These are phyloP conservation scores for Centropus bengalensis DNA, from an alignment of 2,113 vertebrate species.

Conservation along the genomic window DNA sequence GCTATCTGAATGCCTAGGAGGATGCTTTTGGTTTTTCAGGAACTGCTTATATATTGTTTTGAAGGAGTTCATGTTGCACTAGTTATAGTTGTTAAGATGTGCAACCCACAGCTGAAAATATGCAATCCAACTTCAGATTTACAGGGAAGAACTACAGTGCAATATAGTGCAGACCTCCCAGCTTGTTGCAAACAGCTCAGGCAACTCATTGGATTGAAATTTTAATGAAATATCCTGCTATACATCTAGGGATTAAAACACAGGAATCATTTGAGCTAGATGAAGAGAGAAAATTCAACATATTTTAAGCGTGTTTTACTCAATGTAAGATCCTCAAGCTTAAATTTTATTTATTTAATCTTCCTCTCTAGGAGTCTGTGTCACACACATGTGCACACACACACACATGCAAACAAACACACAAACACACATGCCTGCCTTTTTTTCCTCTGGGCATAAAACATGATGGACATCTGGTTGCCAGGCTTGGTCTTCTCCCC, in stretches of 20 bases:
- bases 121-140: background rate
- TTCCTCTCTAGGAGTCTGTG: background rate
- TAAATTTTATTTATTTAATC: background rate
- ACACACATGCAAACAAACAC: too few relatives aligned
- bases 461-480: slow-evolving; percentile 31
- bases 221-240: background rate
- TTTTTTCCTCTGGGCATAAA: background rate
- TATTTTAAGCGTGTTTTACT: background rate
- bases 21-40: background rate
- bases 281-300: background rate
- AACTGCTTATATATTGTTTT: background rate
- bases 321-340: background rate
- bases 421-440: fast-evolving
- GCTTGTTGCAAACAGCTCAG: background rate
- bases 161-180: slow-evolving; percentile 9
- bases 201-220: background rate
- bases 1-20: background rate
- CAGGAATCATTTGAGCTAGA: background rate
- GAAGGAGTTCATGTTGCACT: background rate
- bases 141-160: background rate
- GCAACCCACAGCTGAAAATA: background rate
- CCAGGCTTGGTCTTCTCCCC: slow-evolving; percentile 19
- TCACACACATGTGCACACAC: background rate
- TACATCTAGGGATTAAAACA: background rate
- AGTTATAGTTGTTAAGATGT: background rate